Base-by-base conservation (phyloP, 2,113 vertebrate genomes). In the Neomonachus schauinslandi region DNA sequence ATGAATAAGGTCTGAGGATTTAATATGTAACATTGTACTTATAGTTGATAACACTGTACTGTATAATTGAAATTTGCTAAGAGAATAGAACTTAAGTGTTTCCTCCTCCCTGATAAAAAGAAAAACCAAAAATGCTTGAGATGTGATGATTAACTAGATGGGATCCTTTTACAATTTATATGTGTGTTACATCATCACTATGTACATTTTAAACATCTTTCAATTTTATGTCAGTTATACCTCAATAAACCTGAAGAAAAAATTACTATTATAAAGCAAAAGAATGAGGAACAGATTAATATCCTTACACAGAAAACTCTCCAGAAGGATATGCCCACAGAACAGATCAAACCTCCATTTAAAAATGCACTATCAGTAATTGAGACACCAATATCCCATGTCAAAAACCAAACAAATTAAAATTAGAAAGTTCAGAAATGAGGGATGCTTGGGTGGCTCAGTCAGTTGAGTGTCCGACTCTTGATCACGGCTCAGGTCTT, bases 361-460 rank as follows among this genome's bases (percentile, higher is more conserved):
- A 65, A 69, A 95, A 89, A 42, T 93, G 33, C 28, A 24, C n/a
- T 51, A 3, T 59, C 82, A 53, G 36, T 76, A 59, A 67, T n/a
- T 84, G 39, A 93, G 59, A 67, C 63, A 61, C n/a, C 42, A 77
- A 1, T 95, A 15, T 85, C 26, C 79, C 31, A 42, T 80, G 15
- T 80, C 31, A 81, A 69, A 90, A 61, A 69, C 63, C 84, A 81
- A 61, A 4, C 55, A 76, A 88, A 46, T 80, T 85, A 91, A 91
- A 65, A 76, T 89, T 53, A 76, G 42, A 76, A 89, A 97, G 61
- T 74, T 92, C 63, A 84, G 63, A 95, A 89, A 80, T 89, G 55
- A 57, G 55, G 55, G 55, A 57, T 57, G 55, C 55, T 57, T 57
- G 55, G 55, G 55, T 57, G 55, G 19, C 19, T 7, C 6, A 21